Conservation (phyloP, 1,140 invertebrate species). For the Spodoptera frugiperda region DNA sequence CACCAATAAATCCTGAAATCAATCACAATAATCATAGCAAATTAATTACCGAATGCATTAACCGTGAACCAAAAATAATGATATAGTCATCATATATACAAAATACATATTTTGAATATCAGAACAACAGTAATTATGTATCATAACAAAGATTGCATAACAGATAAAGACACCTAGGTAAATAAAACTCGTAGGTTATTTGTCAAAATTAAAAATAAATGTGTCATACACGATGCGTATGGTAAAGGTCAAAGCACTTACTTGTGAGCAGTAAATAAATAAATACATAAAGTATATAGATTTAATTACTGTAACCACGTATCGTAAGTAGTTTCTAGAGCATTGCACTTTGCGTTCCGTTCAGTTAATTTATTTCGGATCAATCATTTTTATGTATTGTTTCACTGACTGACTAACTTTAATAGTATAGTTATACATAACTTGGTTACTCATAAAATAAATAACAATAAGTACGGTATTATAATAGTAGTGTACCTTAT, state of each 20-base stretch:
- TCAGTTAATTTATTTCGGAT: background rate
- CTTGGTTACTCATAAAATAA: no score
- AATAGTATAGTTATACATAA: no score
- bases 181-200: conserved; percentile 15
- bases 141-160: background rate
- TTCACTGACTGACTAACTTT: no score
- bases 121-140: background rate
- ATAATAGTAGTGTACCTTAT: no score
- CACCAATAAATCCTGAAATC: no score
- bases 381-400: no score
- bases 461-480: no score
- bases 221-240: background rate
- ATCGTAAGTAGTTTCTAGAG: background rate
- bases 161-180: conserved; percentile 9
- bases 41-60: no score
- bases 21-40: no score
- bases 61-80: no score
- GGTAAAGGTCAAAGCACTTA: background rate
- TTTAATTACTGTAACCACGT: no score
- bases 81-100: no score
- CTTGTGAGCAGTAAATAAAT: background rate
- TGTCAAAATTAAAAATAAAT: conserved; percentile 10
- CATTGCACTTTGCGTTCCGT: background rate
- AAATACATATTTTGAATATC: background rate
- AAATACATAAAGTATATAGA: background rate